Conservation (phyloP, 2,888 invertebrate species). For the Ferrisia virgata region DNA sequence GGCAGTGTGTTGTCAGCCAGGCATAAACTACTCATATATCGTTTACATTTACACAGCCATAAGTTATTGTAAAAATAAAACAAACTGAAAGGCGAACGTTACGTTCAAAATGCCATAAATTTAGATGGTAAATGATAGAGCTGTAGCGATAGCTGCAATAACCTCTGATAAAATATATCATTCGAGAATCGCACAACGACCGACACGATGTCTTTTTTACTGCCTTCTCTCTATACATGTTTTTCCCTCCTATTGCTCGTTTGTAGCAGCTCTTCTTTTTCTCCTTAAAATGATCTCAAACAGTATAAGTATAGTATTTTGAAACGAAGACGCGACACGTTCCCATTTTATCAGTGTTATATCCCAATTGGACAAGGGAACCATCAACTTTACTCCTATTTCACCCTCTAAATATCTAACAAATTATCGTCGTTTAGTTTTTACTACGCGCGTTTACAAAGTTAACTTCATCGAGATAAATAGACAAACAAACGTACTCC, state of each 20-base stretch:
- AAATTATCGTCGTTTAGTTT: constrained; percentile 21
- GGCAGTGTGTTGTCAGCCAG: not conserved
- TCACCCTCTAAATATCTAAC: constrained; percentile 12
- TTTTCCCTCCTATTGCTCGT: not conserved
- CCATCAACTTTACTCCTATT: not conserved
- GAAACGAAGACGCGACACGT: not conserved
- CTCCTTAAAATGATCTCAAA: not conserved
- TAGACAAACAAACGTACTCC: not conserved
- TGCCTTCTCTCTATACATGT: not conserved
- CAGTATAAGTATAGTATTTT: not conserved
- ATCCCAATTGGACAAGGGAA: not conserved
- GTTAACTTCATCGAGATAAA: not conserved
- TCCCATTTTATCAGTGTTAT: not conserved
- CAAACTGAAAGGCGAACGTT: not conserved
- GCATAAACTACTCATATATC: not conserved
- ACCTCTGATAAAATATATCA: not conserved
- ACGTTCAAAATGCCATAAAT: constrained; percentile 17
- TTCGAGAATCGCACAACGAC: not conserved
- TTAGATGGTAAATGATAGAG: constrained; percentile 15
- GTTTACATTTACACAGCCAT: too few species aligned
- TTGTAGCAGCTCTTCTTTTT: too few species aligned
- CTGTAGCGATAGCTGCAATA: not conserved
- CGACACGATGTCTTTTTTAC: not conserved
- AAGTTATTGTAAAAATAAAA: constrained; percentile 27
- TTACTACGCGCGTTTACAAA: not conserved